phyloP scores from a whole-genome alignment of 2,797 vertebrate genomes.

The Enteromius treurensis region DNA sequence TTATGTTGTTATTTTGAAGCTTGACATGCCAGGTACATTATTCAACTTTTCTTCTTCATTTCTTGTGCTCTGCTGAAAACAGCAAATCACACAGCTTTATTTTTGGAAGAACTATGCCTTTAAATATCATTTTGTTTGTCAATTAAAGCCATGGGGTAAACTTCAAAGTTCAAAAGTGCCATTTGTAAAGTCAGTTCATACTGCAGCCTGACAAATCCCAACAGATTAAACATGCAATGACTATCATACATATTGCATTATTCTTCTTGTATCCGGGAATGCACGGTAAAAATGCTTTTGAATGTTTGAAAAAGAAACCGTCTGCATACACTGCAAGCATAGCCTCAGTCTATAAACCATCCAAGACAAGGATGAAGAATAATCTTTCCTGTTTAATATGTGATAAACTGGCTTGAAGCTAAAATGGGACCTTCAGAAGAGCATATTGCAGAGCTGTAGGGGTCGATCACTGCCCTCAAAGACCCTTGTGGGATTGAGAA shows the following conservation, averaged over 20 bases:
- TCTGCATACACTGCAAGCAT: background rate
- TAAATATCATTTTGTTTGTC: background rate
- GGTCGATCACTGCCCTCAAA: constrained; percentile 31
- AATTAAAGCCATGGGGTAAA: constrained; percentile 18
- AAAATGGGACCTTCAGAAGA: background rate
- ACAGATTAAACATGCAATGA: constrained; percentile 40
- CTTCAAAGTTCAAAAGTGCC: constrained; percentile 28
- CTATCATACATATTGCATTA: constrained; percentile 36
- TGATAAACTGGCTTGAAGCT: background rate
- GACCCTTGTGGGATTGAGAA: constrained; percentile 41
- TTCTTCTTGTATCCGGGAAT: constrained; percentile 10
- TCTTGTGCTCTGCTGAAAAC: background rate
- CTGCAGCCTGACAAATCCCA: constrained; percentile 27
- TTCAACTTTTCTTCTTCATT: constrained; percentile 1
- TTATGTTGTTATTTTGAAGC: background rate
- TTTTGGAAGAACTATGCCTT: background rate
- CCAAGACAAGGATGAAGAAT: constrained; percentile 30
- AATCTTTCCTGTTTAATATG: background rate
- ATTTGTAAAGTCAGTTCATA: constrained; percentile 30
- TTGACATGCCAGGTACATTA: background rate
- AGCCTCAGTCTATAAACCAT: constrained; percentile 1
- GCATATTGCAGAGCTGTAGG: background rate
- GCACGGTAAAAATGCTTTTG: constrained; percentile 27
- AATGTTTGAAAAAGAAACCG: constrained; percentile 21
- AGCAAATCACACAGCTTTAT: background rate